Conservation (phyloP, 2,888 invertebrate species). For the Fragum whitleyi region DNA sequence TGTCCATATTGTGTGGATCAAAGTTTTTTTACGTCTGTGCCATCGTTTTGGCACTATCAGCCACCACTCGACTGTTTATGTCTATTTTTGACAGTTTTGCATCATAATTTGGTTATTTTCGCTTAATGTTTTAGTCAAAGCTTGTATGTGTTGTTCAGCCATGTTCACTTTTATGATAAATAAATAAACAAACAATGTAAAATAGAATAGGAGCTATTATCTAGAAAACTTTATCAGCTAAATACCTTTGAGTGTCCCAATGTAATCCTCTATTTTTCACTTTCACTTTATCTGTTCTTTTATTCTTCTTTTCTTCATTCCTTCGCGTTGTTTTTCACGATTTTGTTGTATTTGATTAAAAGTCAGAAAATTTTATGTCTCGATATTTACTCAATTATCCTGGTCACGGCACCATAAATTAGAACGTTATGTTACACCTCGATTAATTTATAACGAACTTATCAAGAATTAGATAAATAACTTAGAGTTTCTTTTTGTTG, state of each 20-base stretch:
- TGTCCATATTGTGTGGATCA: constrained; percentile 5
- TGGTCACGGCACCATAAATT: background rate
- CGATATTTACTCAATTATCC: background rate
- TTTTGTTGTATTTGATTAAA: too few species aligned
- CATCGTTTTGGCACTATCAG: background rate
- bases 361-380: too few species aligned
- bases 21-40: background rate
- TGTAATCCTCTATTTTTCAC: background rate
- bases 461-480: too few species aligned
- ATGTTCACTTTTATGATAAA: background rate
- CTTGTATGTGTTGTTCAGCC: constrained; percentile 8
- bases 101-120: constrained; percentile 6
- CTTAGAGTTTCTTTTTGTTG: too few species aligned
- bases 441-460: too few species aligned
- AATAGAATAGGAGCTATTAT: background rate
- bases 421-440: background rate
- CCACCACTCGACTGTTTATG: background rate
- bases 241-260: background rate
- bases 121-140: background rate
- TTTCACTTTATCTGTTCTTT: background rate
- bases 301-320: background rate
- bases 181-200: background rate
- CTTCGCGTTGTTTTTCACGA: constrained; percentile 9
- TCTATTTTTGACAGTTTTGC: background rate
- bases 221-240: background rate